Percentiles rank a stretch among this genome's conserved stretches.
Evolutionary conservation across 2,113 vertebrate genomes (phyloP).

Genomic region (Pterocles burchelli): DNA sequence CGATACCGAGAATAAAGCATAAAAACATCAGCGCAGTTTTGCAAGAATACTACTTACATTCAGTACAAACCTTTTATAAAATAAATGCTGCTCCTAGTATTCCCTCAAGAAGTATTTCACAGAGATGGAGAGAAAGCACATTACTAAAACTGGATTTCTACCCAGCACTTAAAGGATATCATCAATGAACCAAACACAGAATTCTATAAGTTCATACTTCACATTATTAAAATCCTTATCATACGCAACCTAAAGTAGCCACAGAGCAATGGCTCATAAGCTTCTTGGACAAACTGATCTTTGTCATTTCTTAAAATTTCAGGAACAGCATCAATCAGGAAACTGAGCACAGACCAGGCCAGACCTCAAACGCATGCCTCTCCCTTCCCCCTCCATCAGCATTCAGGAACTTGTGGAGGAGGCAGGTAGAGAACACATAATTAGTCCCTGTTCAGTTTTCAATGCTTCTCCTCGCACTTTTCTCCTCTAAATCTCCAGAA

Average conservation of each 20-base stretch:
- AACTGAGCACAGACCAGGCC: neutral
- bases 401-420: neutral
- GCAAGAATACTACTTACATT: neutral
- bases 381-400: neutral
- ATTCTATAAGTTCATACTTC: neutral
- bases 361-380: neutral
- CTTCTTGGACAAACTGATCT: neutral
- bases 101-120: neutral
- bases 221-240: neutral
- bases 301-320: neutral
- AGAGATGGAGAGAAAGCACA: neutral
- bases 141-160: neutral
- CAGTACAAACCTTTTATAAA: neutral
- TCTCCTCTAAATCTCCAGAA: neutral
- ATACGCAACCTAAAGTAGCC: neutral
- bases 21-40: neutral
- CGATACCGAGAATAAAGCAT: neutral
- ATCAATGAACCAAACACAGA: neutral
- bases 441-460: neutral
- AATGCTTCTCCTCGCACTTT: neutral
- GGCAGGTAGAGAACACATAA: neutral
- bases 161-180: neutral
- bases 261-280: neutral
- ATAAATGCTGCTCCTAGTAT: neutral
- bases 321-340: neutral